Evolutionary conservation across 2,113 vertebrate genomes (phyloP).

Genomic region (rabbit (Oryctolagus cuniculus)): DNA sequence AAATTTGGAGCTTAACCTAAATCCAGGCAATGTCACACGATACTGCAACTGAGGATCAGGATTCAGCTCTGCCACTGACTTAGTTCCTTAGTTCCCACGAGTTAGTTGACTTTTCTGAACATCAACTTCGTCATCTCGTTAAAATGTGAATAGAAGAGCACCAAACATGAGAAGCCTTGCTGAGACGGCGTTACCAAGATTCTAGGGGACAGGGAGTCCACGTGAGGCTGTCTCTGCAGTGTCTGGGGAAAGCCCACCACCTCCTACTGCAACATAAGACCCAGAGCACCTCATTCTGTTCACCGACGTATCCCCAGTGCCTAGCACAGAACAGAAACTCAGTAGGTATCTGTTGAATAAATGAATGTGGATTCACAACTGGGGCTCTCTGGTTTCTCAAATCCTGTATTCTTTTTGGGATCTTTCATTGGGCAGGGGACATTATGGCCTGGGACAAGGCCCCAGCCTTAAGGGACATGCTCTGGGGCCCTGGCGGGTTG

Average conservation of each 20-base stretch:
- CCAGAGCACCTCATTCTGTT: not conserved
- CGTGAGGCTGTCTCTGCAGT: not conserved
- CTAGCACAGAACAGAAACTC: not conserved
- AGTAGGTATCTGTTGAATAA: not conserved
- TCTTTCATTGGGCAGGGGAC: not conserved
- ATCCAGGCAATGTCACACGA: not conserved
- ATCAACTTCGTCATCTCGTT: constrained; percentile 11
- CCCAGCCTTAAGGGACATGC: not conserved
- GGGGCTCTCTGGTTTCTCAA: not conserved
- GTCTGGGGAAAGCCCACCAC: not conserved
- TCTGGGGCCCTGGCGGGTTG: not conserved
- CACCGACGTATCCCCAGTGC: not conserved
- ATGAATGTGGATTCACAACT: not conserved
- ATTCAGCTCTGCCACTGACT: constrained; percentile 13
- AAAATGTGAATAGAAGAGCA: not conserved
- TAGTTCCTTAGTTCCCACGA: not conserved
- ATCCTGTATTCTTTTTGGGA: constrained; percentile 15
- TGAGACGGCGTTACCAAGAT: not conserved
- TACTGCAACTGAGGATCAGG: not conserved
- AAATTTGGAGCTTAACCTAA: not conserved
- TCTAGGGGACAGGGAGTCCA: not conserved
- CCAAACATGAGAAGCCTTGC: not conserved
- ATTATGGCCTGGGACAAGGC: not conserved
- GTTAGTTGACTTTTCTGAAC: constrained; percentile 36
- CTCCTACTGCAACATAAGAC: not conserved